These are phyloP conservation scores for Aspidiotus rigidus DNA, from an alignment of 2,888 invertebrate genomes.

Conservation along the genomic window DNA sequence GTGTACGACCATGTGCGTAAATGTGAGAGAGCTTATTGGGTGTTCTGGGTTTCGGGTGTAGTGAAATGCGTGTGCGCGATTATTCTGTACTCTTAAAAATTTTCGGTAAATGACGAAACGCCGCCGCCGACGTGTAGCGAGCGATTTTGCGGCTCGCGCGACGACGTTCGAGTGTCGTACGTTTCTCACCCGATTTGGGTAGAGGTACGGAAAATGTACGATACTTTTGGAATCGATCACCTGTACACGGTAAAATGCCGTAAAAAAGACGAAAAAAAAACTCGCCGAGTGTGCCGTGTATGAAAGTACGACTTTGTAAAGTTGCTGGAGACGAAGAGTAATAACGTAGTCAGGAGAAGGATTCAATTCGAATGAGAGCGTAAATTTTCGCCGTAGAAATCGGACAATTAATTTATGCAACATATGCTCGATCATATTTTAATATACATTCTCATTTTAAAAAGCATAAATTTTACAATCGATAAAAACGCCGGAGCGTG, in stretches of 20 bases:
- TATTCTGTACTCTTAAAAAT: conserved; percentile 15
- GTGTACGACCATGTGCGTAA: background rate
- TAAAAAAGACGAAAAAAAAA: no score
- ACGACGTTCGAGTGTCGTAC: no score
- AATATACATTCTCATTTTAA: background rate
- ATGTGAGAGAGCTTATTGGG: background rate
- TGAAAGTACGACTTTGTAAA: no score
- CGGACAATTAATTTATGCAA: background rate
- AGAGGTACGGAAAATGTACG: no score
- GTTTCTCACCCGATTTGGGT: no score
- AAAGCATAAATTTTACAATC: background rate
- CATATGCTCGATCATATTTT: background rate
- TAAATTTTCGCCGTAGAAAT: background rate
- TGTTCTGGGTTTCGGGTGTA: conserved; percentile 6
- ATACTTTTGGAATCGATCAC: no score
- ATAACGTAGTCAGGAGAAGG: no score
- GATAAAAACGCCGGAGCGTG: conserved; percentile 11
- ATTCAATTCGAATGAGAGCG: background rate
- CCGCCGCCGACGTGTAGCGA: no score
- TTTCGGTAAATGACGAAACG: background rate
- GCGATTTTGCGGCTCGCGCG: no score
- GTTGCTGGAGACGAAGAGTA: no score
- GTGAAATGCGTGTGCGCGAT: conserved; percentile 30
- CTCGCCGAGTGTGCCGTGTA: no score
- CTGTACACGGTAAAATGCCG: no score